These are phyloP conservation scores for Bembecia ichneumoniformis DNA, from an alignment of 2,888 invertebrate genomes.

Conservation along the genomic window DNA sequence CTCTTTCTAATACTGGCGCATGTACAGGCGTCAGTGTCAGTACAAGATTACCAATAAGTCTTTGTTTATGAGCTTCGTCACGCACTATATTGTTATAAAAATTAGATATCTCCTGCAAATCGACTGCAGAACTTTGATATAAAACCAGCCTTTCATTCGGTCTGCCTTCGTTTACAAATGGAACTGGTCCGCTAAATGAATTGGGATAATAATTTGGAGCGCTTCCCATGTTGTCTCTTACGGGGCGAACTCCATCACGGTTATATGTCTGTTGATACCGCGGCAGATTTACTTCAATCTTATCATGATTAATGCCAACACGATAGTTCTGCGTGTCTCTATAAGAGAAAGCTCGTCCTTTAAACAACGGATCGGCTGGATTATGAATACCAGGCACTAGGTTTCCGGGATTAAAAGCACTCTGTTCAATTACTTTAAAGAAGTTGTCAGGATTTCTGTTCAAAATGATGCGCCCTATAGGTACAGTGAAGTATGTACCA, in stretches of 20 bases:
- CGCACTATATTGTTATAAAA: conserved; percentile 79
- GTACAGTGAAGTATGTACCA: conserved; percentile 81
- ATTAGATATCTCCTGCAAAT: conserved; percentile 71
- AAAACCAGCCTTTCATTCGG: conserved; percentile 2
- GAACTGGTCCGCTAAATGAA: conserved; percentile 83
- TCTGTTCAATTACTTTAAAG: conserved; percentile 87
- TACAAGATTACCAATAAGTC: conserved; percentile 17
- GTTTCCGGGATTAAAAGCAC: conserved; percentile 86
- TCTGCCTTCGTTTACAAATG: conserved; percentile 4
- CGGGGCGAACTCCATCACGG: conserved; percentile 82
- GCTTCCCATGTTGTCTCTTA: conserved; percentile 80
- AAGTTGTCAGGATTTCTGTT: conserved; percentile 87
- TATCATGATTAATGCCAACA: conserved; percentile 88
- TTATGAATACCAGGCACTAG: conserved; percentile 88
- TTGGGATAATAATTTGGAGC: conserved; percentile 93
- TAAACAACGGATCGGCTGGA: conserved; percentile 87
- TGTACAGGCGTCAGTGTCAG: conserved; percentile 10
- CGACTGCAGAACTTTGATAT: conserved; percentile 1
- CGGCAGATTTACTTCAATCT: conserved; percentile 91
- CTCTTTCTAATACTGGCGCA: conserved; percentile 79
- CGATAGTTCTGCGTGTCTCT: conserved; percentile 82
- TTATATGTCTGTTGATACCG: conserved; percentile 80
- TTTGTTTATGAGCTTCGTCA: conserved; percentile 13
- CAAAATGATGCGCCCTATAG: conserved; percentile 82
- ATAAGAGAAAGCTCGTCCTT: conserved; percentile 83